These are phyloP conservation scores for Morone saxatilis DNA, from an alignment of 2,113 vertebrate genomes.

Conservation along the genomic window DNA sequence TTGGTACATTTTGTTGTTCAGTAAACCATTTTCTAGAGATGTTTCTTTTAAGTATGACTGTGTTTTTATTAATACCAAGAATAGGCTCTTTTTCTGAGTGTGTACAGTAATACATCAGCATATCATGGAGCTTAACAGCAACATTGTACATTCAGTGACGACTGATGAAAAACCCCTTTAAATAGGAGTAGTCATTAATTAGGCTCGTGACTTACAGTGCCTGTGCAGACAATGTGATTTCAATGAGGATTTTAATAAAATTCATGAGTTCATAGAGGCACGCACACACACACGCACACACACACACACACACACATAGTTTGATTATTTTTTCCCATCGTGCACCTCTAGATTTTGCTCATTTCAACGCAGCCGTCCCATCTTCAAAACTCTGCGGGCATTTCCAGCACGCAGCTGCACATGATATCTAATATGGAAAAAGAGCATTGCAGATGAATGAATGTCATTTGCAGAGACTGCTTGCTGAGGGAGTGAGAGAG, in stretches of 20 bases:
- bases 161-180: constrained; percentile 44
- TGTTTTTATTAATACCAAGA: constrained; percentile 64
- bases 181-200: constrained; percentile 34
- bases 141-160: constrained; percentile 68
- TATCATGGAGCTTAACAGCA: constrained; percentile 49
- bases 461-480: constrained; percentile 64
- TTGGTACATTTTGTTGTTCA: constrained; percentile 21
- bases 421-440: constrained; percentile 65
- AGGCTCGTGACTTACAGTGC: constrained; percentile 50
- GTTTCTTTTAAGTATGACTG: constrained; percentile 35
- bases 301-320: constrained; percentile 34
- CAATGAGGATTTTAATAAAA: constrained; percentile 46
- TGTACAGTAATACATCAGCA: constrained; percentile 50
- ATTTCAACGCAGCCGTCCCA: constrained; percentile 30
- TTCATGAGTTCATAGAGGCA: constrained; percentile 16
- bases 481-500: constrained; percentile 55
- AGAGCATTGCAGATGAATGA: constrained; percentile 58
- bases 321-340: constrained; percentile 20
- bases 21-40: constrained; percentile 28
- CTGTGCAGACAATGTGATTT: constrained; percentile 64
- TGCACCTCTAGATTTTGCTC: constrained; percentile 52
- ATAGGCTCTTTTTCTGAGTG: constrained; percentile 41
- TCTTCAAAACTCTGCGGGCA: constrained; percentile 64
- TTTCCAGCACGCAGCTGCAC: constrained; percentile 68
- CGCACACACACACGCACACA: constrained; percentile 23